Conservation (phyloP, 2,797 vertebrate species). For the Spinibarbus caldwelli region DNA sequence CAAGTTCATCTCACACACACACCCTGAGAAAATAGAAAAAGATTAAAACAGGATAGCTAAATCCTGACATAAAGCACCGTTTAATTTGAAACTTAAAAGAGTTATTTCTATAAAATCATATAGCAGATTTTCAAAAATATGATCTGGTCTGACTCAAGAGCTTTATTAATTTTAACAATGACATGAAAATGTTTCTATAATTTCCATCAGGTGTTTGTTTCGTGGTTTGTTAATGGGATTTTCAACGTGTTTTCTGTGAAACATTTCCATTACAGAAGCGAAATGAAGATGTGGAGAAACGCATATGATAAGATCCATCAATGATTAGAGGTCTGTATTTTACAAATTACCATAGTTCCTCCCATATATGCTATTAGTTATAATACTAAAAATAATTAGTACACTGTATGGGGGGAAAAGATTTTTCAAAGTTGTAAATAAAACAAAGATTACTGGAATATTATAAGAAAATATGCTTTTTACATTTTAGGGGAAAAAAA, state of each 20-base stretch:
- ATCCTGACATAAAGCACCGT: not conserved
- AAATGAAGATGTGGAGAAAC: too few relatives aligned
- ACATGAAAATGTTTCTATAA: not conserved
- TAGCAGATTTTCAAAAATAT: not conserved
- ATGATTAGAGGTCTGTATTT: not conserved
- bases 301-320: not conserved
- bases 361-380: too few relatives aligned
- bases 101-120: not conserved
- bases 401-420: too few relatives aligned
- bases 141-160: not conserved
- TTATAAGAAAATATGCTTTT: too few relatives aligned
- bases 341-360: too few relatives aligned
- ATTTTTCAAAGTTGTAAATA: too few relatives aligned
- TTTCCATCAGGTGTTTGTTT: not conserved
- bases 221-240: not conserved
- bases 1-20: conserved; percentile 61
- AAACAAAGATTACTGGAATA: too few relatives aligned
- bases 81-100: too few relatives aligned
- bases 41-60: not conserved
- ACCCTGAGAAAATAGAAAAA: conserved; percentile 61
- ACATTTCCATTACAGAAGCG: not conserved
- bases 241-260: not conserved
- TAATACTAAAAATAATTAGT: too few relatives aligned
- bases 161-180: not conserved
- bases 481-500: too few relatives aligned